These are phyloP conservation scores for Digitonthophagus gazella DNA, from an alignment of 2,888 invertebrate genomes.

Conservation along the genomic window DNA sequence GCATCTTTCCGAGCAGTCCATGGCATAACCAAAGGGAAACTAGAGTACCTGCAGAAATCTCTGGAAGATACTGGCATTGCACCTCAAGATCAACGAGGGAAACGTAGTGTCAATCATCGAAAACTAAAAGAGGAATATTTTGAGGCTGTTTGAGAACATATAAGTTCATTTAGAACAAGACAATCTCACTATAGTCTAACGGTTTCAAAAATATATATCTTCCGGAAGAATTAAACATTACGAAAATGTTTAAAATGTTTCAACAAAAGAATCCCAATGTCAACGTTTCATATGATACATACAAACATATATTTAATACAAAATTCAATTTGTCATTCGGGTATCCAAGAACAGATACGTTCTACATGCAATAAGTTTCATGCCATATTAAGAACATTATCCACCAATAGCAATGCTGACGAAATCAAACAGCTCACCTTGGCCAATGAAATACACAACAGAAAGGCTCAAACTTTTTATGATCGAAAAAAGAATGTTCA, in stretches of 20 bases:
- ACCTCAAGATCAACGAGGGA: slow-evolving; percentile 12
- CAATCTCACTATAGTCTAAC: neutral
- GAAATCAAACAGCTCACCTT: no score
- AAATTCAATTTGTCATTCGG: no score
- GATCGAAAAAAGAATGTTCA: slow-evolving; percentile 27
- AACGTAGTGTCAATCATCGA: neutral
- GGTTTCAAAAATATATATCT: slow-evolving; percentile 4
- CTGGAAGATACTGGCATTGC: slow-evolving; percentile 2
- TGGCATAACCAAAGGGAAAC: slow-evolving; percentile 11
- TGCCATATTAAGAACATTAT: no score
- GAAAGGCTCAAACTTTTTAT: slow-evolving; percentile 34
- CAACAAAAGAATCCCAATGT: no score
- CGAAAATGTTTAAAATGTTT: slow-evolving; percentile 10
- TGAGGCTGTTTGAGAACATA: neutral
- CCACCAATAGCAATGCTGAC: no score
- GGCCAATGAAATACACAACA: no score
- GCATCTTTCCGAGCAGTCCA: neutral
- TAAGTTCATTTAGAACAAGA: neutral
- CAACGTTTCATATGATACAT: no score
- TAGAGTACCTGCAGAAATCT: neutral
- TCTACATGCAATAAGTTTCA: no score
- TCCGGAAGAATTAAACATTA: slow-evolving; percentile 8
- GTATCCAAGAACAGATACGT: no score
- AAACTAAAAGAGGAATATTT: neutral
- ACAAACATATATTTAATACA: no score